Conservation (phyloP, 2,888 invertebrate genomes). For the Cheilosia pagana region DNA sequence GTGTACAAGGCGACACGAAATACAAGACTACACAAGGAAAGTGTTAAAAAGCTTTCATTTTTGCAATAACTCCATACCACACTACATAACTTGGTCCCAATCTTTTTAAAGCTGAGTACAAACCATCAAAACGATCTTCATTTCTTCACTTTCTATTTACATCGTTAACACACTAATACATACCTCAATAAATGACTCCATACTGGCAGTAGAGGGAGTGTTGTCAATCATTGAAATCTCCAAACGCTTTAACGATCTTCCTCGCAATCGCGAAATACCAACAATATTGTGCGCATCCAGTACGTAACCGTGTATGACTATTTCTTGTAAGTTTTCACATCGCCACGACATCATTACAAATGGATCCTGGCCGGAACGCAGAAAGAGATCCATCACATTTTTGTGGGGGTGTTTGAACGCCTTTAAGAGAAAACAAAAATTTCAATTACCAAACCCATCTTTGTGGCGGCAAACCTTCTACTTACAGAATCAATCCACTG, state of each 20-base stretch:
- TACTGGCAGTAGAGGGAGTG: conserved; percentile 78
- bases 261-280: conserved; percentile 82
- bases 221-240: conserved; percentile 83
- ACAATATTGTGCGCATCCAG: conserved; percentile 83
- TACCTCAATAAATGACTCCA: conserved; percentile 80
- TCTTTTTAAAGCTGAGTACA: too few relatives aligned
- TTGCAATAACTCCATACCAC: too few relatives aligned
- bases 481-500: conserved; percentile 82
- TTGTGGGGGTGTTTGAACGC: conserved; percentile 80
- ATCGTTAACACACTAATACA: conserved; percentile 42
- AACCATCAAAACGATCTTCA: too few relatives aligned
- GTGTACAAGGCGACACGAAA: too few relatives aligned
- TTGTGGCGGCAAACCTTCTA: neutral
- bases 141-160: neutral
- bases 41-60: too few relatives aligned
- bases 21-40: too few relatives aligned
- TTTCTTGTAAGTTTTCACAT: conserved; percentile 84
- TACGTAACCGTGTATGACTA: conserved; percentile 84
- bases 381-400: conserved; percentile 80
- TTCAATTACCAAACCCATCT: neutral
- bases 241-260: conserved; percentile 80
- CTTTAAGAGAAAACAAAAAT: conserved; percentile 66
- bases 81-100: too few relatives aligned
- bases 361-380: conserved; percentile 83
- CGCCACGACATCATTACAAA: conserved; percentile 87